Evolutionary conservation across 2,888 invertebrate genomes (phyloP).

Genomic region (Hetaerina titia): DNA sequence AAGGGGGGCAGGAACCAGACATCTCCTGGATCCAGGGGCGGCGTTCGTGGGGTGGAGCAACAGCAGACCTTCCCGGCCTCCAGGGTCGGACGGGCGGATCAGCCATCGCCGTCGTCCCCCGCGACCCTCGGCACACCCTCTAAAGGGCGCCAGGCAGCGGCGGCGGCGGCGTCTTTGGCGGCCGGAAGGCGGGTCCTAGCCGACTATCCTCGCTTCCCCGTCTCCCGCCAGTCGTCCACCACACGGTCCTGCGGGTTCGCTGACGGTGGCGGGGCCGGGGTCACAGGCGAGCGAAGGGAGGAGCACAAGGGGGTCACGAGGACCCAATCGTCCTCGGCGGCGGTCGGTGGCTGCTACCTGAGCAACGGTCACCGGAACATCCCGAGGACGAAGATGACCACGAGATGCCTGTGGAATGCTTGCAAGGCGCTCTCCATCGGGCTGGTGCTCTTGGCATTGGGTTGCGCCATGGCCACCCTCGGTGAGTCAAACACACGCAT

Average conservation of each 20-base stretch:
- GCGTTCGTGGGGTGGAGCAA: neutral
- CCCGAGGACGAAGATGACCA: conserved; percentile 92
- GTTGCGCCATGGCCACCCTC: conserved; percentile 95
- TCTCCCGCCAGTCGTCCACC: conserved; percentile 30
- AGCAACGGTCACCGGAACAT: conserved; percentile 79
- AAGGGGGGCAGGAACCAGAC: neutral
- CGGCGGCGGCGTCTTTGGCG: neutral
- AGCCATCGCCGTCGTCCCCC: neutral
- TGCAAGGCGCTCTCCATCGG: conserved; percentile 95
- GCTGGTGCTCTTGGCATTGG: conserved; percentile 90
- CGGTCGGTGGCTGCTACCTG: neutral
- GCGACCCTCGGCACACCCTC: neutral
- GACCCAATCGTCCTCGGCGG: neutral
- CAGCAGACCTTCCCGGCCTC: neutral
- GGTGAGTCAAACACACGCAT: conserved; percentile 80
- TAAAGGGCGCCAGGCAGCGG: neutral
- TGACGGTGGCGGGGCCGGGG: neutral
- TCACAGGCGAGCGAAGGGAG: neutral
- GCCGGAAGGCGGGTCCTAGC: neutral
- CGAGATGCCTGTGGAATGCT: conserved; percentile 95
- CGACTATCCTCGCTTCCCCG: conserved; percentile 38
- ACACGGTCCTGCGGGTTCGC: conserved; percentile 24
- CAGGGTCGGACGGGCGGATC: neutral
- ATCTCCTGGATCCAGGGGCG: neutral
- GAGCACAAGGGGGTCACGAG: neutral